Base-by-base conservation (phyloP, 2,888 invertebrate species). In the Eurytoma californica region DNA sequence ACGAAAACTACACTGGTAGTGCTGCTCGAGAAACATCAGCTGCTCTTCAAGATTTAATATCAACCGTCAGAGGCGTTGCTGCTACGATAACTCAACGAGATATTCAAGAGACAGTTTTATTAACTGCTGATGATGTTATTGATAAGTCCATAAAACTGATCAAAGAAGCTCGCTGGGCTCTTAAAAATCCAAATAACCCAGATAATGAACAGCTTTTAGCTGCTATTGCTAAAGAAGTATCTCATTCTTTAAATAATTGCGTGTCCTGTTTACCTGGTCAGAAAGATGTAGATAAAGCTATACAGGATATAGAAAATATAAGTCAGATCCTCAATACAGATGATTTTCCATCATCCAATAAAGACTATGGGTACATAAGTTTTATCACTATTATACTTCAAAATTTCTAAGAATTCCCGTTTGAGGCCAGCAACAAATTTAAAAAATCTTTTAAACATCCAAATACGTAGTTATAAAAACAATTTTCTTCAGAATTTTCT, bases 201-300 rank as follows among this genome's bases (percentile, higher is more conserved):
- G 87, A 89, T n/a, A 91, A 90, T 69, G 87, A 88, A 53, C 83
- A 91, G 58, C 91, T 93, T 82, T 91, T 98, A 60, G 94, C 94
- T 16, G 93, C 94, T 82, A 94, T 96, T 0, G 95, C 95, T 2
- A 95, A 94, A 85, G 94, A 95, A 82, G 94, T 97, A 0, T 92
- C 93, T 0, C 88, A 86, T 79, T 91, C 92, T 0, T 90, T 95
- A 72, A 93, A 93, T 84, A 93, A 92, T 83, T 94, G 95, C 83
- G 94, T 98, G 72, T 95, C 95, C 83, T 96, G 97, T 82, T 93
- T 98, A 61, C 98, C 98, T 0, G 97, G 98, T 0, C 97, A 98
- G 89, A 94, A 95, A 73, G 98, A 98, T 88, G 95, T 99, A n/a
- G 98, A 98, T 88, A 93, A 94, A 24, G 97, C 97, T 0, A 94